Conservation (phyloP, 2,113 vertebrate species). For the Anguilla rostrata region DNA sequence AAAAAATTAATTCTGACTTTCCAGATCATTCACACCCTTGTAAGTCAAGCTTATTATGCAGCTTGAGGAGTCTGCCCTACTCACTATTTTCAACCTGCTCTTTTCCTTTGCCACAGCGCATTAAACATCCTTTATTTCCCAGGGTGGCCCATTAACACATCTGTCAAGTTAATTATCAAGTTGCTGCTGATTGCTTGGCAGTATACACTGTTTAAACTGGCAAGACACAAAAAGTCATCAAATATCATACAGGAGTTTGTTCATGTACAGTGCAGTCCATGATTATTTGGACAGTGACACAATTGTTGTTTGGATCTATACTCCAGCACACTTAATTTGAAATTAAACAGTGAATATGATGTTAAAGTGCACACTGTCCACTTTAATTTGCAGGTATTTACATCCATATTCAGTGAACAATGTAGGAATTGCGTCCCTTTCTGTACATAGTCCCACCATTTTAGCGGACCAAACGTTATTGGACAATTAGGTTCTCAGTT, state of each 20-base stretch:
- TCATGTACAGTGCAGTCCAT: background rate
- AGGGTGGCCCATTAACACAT: constrained; percentile 2
- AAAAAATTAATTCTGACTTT: background rate
- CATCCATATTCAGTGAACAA: no score
- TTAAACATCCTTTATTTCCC: background rate
- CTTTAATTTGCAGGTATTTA: no score
- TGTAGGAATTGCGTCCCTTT: no score
- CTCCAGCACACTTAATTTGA: no score
- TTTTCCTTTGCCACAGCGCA: background rate
- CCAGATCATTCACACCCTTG: background rate
- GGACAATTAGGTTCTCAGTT: no score
- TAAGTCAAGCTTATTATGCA: background rate
- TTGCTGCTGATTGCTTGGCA: background rate
- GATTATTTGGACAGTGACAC: no score
- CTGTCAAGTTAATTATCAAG: background rate
- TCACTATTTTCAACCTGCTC: background rate
- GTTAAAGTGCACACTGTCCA: no score
- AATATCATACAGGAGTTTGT: background rate
- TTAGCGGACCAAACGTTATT: no score
- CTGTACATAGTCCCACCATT: no score
- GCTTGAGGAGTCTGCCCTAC: background rate
- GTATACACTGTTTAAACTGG: background rate
- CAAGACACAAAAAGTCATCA: background rate
- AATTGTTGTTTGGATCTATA: no score
- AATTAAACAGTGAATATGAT: no score